Percentiles rank a stretch among this genome's conserved stretches.
phyloP scores from a whole-genome alignment of 2,888 invertebrate species.

The Drosophila emarginata region DNA sequence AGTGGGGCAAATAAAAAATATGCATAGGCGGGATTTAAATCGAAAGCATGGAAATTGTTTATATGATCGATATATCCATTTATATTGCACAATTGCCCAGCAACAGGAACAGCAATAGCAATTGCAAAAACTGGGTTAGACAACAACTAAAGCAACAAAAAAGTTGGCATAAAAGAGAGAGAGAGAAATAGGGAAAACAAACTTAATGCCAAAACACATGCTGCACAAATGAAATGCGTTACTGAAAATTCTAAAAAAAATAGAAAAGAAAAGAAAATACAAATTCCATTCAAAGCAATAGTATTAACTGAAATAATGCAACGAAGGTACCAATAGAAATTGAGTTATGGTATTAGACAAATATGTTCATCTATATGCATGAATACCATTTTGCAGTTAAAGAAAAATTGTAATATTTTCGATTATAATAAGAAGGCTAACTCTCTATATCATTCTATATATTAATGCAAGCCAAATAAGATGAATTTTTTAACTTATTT shows the following conservation, averaged over 20 bases:
- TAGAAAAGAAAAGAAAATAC: too few relatives aligned
- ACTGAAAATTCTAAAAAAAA: slow-evolving; percentile 14
- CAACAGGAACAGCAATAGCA: slow-evolving; percentile 18
- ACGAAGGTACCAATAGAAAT: background rate
- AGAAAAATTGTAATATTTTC: too few relatives aligned
- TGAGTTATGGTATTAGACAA: background rate
- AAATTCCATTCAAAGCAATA: slow-evolving; percentile 12
- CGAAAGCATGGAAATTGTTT: slow-evolving; percentile 50
- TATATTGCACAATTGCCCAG: slow-evolving; percentile 56
- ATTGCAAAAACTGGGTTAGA: slow-evolving; percentile 24
- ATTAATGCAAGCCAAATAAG: too few relatives aligned
- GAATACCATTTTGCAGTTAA: too few relatives aligned
- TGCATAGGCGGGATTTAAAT: slow-evolving; percentile 44
- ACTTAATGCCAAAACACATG: slow-evolving; percentile 63
- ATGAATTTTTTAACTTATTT: too few relatives aligned
- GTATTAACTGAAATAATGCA: background rate
- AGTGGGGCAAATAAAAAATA: slow-evolving; percentile 23
- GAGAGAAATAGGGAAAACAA: slow-evolving; percentile 7
- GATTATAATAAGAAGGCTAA: too few relatives aligned
- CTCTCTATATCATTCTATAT: too few relatives aligned
- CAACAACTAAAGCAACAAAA: slow-evolving; percentile 10
- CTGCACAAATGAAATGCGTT: slow-evolving; percentile 42
- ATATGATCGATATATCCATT: slow-evolving; percentile 61
- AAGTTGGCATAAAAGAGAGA: background rate
- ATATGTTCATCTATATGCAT: too few relatives aligned